Conservation (phyloP, 2,888 invertebrate species). For the Eledona agricola region DNA sequence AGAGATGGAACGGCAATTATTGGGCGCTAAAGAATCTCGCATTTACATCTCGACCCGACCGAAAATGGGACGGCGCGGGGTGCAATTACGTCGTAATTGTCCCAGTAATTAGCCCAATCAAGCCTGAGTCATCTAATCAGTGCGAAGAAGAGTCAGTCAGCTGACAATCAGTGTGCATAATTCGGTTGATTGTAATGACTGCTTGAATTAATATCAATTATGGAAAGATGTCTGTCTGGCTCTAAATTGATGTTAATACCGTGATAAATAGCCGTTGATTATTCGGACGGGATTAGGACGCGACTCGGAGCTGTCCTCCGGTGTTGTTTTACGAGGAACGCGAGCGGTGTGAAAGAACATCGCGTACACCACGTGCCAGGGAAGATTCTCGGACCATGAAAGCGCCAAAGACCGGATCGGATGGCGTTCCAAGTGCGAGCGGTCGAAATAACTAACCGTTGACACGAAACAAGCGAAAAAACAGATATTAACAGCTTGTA, state of each 20-base stretch:
- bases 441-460: conserved; percentile 37
- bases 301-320: conserved; percentile 2
- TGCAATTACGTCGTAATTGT: conserved; percentile 28
- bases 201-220: conserved; percentile 58
- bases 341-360: neutral
- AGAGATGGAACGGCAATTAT: conserved; percentile 19
- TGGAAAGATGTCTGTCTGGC: conserved; percentile 32
- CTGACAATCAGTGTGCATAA: conserved; percentile 56
- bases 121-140: conserved; percentile 54
- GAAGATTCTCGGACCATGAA: conserved; percentile 5
- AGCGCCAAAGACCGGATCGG: conserved; percentile 31
- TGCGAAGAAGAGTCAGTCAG: conserved; percentile 44
- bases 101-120: conserved; percentile 34
- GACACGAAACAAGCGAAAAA: conserved; percentile 28
- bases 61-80: conserved; percentile 17
- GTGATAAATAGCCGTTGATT: conserved; percentile 37
- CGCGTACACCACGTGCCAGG: neutral
- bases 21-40: conserved; percentile 19
- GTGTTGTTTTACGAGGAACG: conserved; percentile 1
- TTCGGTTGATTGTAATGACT: conserved; percentile 56
- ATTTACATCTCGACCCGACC: conserved; percentile 11
- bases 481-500: conserved; percentile 35
- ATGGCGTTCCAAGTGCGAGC: conserved; percentile 30
- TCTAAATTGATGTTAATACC: conserved; percentile 38
- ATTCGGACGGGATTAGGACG: conserved; percentile 17